Base-by-base conservation (phyloP, 2,113 vertebrate genomes). In the Datnioides undecimradiatus region DNA sequence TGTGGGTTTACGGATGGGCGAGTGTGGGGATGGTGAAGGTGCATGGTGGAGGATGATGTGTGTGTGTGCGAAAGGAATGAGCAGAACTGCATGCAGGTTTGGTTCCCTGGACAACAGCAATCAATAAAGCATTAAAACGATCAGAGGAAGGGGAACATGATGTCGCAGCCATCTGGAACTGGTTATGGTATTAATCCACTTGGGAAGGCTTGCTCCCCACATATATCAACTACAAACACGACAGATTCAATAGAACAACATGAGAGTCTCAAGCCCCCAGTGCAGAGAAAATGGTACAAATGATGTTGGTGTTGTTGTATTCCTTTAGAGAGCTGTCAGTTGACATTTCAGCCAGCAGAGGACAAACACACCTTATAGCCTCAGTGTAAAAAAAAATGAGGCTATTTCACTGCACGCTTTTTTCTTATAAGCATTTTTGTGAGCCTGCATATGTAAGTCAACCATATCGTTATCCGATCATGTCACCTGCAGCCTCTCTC, bases 111-210 rank as follows among this genome's bases (percentile, higher is more conserved):
- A 92, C 84, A 79, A 82, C 49, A 12, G 79, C 85, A 88, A 93
- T 93, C 94, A 91, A 94, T 95, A 93, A 91, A 90, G 84, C 91
- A 93, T 93, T 92, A 91, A 83, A 92, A 93, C 72, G n/a, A 88
- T 90, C 82, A 83, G 83, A 45, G 85, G 74, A 90, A 90, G 69
- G 84, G 75, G 83, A 92, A 90, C 88, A 92, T 88, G 88, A 90
- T 91, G 89, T 90, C 58, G 62, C 78, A 82, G 80, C 85, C 85
- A 84, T 87, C 86, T 91, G 88, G 78, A 87, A 90, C 86, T 78
- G 76, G 87, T 90, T 91, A 92, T 88, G 84, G 90, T 80, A 90
- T 92, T 91, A 94, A 93, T 89, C 86, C 62, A 78, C 87, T 93
- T 83, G 85, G 80, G 88, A 85, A 82, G 52, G 76, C 48, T 57